Base-by-base conservation (phyloP, 1,140 invertebrate species). In the Atopsyche davidsoni region DNA sequence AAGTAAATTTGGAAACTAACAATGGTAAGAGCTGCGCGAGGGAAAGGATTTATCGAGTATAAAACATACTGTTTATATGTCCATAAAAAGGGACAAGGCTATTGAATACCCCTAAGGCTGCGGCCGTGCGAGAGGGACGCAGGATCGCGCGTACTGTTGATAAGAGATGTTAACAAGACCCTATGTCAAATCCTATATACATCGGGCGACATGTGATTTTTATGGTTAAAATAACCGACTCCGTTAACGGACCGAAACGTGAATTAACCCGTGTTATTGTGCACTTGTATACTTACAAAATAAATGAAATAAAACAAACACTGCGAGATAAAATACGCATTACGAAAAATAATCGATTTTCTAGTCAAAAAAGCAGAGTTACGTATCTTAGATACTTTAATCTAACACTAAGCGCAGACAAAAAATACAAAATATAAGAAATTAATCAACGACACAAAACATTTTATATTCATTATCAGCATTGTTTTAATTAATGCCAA, bases 261-360 rank as follows among this genome's bases (percentile, higher is more conserved):
- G n/a, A n/a, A n/a, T n/a, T n/a, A n/a, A n/a, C n/a, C n/a, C 43
- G 10, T 21, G 17, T 24, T 24, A n/a, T n/a, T n/a, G n/a, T n/a
- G n/a, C n/a, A n/a, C n/a, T n/a, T n/a, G n/a, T n/a, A n/a, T n/a
- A n/a, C n/a, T n/a, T n/a, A n/a, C n/a, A 28, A 28, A 28, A 28
- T n/a, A 28, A 7, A 7, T 7, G 6, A 28, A 7, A 28, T 28
- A 28, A 28, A 28, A 28, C 24, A 7, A n/a, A n/a, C 24, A 28
- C n/a, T 28, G 6, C 24, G 24, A n/a, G 6, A n/a, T 28, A n/a
- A 28, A 7, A 28, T 28, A 28, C n/a, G 6, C 24, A 39, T 3
- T 16, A 18, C n/a, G 36, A 17, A 18, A 50, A 50, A 43, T 50
- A 50, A 50, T 50, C 48, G 48, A 50, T 50, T 50, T 50, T 50